These are phyloP conservation scores for Lobophora halterata DNA, from an alignment of 2,888 invertebrate species.

Conservation along the genomic window DNA sequence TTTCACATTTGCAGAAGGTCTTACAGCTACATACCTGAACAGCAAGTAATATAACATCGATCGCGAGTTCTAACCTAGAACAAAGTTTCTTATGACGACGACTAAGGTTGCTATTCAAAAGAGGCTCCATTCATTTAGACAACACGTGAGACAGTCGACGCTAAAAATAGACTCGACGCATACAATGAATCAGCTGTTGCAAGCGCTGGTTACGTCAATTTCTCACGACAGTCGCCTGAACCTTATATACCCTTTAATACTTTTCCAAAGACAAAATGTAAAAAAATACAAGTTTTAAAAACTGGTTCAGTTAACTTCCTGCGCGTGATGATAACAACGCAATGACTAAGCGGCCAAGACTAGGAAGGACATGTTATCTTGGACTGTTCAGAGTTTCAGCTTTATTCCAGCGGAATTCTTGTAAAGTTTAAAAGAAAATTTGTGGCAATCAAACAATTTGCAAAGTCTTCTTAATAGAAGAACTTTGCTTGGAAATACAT, in stretches of 20 bases:
- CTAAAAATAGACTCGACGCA: conserved; percentile 61
- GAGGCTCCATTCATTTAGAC: conserved; percentile 42
- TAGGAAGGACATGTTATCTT: too few relatives aligned
- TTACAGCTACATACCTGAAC: too few relatives aligned
- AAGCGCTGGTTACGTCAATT: conserved; percentile 44
- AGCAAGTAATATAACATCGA: too few relatives aligned
- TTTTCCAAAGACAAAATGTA: neutral
- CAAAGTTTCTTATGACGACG: conserved; percentile 12
- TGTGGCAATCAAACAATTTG: conserved; percentile 40
- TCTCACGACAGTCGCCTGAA: conserved; percentile 19
- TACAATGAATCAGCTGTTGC: conserved; percentile 61
- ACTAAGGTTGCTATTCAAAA: conserved; percentile 28
- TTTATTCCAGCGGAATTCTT: conserved; percentile 28
- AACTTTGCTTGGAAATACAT: conserved; percentile 38
- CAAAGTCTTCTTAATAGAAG: conserved; percentile 35
- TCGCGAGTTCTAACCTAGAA: too few relatives aligned
- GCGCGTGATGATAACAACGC: conserved; percentile 24
- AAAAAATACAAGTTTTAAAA: neutral
- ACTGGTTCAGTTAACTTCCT: conserved; percentile 13
- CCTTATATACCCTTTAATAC: too few relatives aligned
- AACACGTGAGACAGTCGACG: conserved; percentile 44
- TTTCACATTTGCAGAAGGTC: too few relatives aligned
- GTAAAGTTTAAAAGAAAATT: conserved; percentile 32
- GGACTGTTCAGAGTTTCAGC: conserved; percentile 12
- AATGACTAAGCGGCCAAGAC: conserved; percentile 24